Base-by-base conservation (phyloP, 2,888 invertebrate genomes). In the Drosophila recens region DNA sequence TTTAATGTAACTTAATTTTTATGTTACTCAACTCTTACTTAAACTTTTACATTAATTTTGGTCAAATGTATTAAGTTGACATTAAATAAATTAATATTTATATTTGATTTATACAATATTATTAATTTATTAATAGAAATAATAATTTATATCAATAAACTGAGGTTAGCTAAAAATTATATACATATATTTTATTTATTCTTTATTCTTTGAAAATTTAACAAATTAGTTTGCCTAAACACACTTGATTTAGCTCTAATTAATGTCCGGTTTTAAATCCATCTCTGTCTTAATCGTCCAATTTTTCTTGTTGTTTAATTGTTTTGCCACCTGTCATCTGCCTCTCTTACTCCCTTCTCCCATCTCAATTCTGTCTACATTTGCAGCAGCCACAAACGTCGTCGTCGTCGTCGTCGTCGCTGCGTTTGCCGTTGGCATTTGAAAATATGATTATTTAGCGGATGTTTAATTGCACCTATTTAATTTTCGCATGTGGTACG, bases 391-490 rank as follows among this genome's bases (percentile, higher is more conserved):
- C 52, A 5, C 27, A 8, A 42, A 42, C 38, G 36, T 27, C 33
- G n/a, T 48, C 9, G 42, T 17, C 38, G 36, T 27, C 33, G n/a
- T 48, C 9, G 42, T 17, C 40, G 53, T 42, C 17, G 23, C 15
- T 27, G 54, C 15, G 42, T 64, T 75, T 36, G 72, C 51, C 73
- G 75, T 76, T 79, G 73, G 77, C 90, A 89, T 90, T 90, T 82
- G 83, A 82, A 80, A 80, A 89, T 91, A 84, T 90, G 90, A 90
- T 91, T 91, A 90, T 91, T 90, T 91, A 83, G 90, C 91, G 91
- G 90, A 90, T 91, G 91, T 90, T 90, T 91, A 91, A 90, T 90
- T 90, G 90, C 82, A 89, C 90, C 91, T 91, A 90, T 91, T 90
- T 90, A 90, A 89, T 90, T 91, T 89, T 89, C 79, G 74, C 80